Percentiles rank a stretch among this genome's conserved stretches.
These are phyloP conservation scores for Rambutsinella grinnellia DNA, from an alignment of 2,888 invertebrate species.

Conservation along the genomic window DNA sequence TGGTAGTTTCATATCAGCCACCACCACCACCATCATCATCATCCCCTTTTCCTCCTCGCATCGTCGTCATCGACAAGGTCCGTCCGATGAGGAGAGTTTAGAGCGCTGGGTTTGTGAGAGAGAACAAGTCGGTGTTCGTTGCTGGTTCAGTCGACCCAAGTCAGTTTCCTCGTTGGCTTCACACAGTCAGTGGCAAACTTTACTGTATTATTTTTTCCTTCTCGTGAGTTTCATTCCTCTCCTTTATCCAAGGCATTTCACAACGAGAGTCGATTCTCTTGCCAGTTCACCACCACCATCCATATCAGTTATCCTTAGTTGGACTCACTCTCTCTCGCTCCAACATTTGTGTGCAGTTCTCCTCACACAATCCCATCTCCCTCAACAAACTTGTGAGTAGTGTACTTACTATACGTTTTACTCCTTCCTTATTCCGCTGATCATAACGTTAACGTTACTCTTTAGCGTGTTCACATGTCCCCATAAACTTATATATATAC, in stretches of 20 bases:
- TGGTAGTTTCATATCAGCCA: constrained; percentile 12
- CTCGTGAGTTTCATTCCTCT: constrained; percentile 30
- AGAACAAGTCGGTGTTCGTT: constrained; percentile 37
- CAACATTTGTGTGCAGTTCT: no score
- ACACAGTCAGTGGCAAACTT: constrained; percentile 30
- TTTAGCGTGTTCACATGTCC: no score
- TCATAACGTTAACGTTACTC: no score
- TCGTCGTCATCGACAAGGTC: constrained; percentile 26
- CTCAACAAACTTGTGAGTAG: no score
- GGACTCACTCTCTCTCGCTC: no score
- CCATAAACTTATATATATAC: no score
- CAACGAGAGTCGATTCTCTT: no score
- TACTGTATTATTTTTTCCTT: constrained; percentile 9
- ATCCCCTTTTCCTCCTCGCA: constrained; percentile 1
- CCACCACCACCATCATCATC: constrained; percentile 12
- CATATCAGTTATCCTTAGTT: no score
- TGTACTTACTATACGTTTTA: no score
- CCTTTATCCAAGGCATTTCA: constrained; percentile 18
- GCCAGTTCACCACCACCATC: no score
- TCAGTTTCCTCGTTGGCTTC: constrained; percentile 55
- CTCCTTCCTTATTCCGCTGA: no score
- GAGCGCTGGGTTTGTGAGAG: background rate
- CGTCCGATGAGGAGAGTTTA: background rate
- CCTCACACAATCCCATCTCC: no score
- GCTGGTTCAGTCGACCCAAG: constrained; percentile 43